A percentile compares a stretch with the other conserved stretches of the same genome.
These are phyloP conservation scores for Hippoglossus hippoglossus DNA, from an alignment of 2,797 vertebrate species.

Conservation along the genomic window DNA sequence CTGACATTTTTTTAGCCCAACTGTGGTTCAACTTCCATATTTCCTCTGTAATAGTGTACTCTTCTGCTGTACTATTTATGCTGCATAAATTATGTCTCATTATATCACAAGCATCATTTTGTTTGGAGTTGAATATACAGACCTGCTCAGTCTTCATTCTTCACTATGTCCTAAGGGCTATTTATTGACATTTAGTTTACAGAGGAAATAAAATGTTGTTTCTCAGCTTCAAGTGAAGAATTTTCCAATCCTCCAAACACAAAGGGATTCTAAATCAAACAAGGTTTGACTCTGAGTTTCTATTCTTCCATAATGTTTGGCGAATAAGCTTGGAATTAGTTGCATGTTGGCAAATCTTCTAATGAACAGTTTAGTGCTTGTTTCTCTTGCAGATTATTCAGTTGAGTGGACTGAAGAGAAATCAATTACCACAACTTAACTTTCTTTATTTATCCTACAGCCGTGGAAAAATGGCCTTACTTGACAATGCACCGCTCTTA, in stretches of 20 bases:
- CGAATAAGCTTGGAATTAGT: constrained; percentile 72
- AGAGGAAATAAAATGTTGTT: not conserved
- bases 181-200: constrained; percentile 18
- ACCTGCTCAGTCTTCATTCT: not conserved
- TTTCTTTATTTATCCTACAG: constrained; percentile 69
- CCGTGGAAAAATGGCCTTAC: constrained; percentile 27
- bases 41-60: not conserved
- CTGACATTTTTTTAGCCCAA: too few species aligned
- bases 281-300: constrained; percentile 46
- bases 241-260: constrained; percentile 39
- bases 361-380: constrained; percentile 74
- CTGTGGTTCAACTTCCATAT: too few species aligned
- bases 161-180: not conserved
- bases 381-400: constrained; percentile 80
- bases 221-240: constrained; percentile 25
- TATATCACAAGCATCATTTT: constrained; percentile 1
- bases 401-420: constrained; percentile 81
- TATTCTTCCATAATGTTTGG: constrained; percentile 64
- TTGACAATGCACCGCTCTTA: constrained; percentile 43
- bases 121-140: not conserved
- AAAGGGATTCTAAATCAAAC: constrained; percentile 49
- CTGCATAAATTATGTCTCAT: not conserved
- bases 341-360: constrained; percentile 78
- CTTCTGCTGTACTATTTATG: not conserved
- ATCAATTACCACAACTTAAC: constrained; percentile 79